Percentiles rank a stretch among this genome's conserved stretches.
phyloP scores from a whole-genome alignment of 2,113 vertebrate genomes.

The Malurus alboscapulatus region DNA sequence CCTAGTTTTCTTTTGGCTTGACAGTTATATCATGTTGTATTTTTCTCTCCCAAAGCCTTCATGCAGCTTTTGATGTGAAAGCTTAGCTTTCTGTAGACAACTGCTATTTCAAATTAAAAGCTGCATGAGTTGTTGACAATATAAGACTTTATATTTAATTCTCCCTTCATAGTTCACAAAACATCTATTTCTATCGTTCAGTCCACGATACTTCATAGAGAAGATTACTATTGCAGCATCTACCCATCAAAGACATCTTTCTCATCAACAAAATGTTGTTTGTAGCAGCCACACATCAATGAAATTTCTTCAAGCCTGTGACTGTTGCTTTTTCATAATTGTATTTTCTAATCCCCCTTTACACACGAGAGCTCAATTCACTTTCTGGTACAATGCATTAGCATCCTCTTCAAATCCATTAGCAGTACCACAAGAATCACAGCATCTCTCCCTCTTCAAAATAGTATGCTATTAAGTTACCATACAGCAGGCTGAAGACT shows the following conservation, averaged over 20 bases:
- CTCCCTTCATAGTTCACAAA: constrained; percentile 66
- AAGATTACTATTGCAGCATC: constrained; percentile 61
- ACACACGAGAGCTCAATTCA: constrained; percentile 75
- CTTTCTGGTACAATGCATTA: constrained; percentile 77
- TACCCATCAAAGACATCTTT: constrained; percentile 64
- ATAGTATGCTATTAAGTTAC: constrained; percentile 76
- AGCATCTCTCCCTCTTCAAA: constrained; percentile 71
- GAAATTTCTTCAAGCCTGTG: constrained; percentile 71
- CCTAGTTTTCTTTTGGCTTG: constrained; percentile 17
- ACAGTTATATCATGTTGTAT: constrained; percentile 41
- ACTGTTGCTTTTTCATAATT: constrained; percentile 75
- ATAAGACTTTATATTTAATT: constrained; percentile 66
- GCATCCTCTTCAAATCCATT: constrained; percentile 85
- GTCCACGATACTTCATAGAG: constrained; percentile 51
- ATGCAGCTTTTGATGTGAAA: constrained; percentile 41
- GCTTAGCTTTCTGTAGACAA: constrained; percentile 32
- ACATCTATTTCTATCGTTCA: constrained; percentile 53
- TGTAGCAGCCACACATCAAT: constrained; percentile 71
- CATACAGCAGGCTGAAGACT: constrained; percentile 49
- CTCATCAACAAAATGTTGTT: constrained; percentile 71
- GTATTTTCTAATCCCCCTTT: constrained; percentile 79
- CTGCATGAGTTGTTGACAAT: constrained; percentile 41
- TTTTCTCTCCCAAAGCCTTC: constrained; percentile 28
- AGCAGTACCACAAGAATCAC: constrained; percentile 75
- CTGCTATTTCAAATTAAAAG: constrained; percentile 59